A percentile compares a stretch with the other conserved stretches of the same genome.
These are phyloP conservation scores for Micronisus gabar DNA, from an alignment of 2,113 vertebrate species.

Conservation along the genomic window DNA sequence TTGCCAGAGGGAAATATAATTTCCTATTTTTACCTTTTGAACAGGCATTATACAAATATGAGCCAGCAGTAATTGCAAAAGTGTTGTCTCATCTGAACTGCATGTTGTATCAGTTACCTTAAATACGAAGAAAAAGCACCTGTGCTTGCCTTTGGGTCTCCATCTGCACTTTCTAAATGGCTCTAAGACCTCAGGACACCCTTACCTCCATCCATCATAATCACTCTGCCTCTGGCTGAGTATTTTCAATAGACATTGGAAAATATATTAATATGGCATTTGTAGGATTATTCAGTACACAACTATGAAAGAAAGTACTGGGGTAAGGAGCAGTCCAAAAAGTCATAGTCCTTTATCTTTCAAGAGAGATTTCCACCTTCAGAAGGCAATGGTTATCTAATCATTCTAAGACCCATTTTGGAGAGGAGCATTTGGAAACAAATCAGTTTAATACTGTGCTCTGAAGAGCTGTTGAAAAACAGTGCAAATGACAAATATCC, in stretches of 20 bases:
- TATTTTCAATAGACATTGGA: neutral
- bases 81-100: slow-evolving; percentile 5
- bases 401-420: neutral
- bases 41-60: neutral
- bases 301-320: neutral
- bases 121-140: neutral
- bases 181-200: neutral
- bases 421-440: neutral
- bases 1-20: neutral
- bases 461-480: neutral
- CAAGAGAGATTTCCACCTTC: neutral
- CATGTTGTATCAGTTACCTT: neutral
- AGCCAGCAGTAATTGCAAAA: neutral
- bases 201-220: neutral
- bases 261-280: neutral
- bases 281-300: neutral
- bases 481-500: neutral
- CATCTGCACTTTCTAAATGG: neutral
- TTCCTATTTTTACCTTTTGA: neutral
- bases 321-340: neutral
- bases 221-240: neutral
- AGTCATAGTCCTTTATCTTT: neutral
- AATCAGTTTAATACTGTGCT: neutral
- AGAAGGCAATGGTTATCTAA: neutral
- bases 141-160: neutral